Percentiles rank a stretch among this genome's conserved stretches.
These are phyloP conservation scores for Parotocinclus haroldoi DNA, from an alignment of 2,797 vertebrate species.

Conservation along the genomic window DNA sequence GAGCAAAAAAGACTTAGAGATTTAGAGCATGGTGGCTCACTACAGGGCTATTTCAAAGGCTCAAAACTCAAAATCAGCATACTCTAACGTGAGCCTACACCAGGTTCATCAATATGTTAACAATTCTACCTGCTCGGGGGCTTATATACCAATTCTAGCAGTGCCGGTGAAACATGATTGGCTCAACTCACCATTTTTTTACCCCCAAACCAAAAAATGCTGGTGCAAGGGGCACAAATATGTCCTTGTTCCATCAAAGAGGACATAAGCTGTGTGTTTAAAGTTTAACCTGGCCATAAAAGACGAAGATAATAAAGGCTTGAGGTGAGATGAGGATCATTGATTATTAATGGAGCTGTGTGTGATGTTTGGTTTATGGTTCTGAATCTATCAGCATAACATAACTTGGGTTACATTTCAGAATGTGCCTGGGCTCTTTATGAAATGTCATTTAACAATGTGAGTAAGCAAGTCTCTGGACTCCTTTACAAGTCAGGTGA, in stretches of 20 bases:
- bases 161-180: slow-evolving; percentile 59
- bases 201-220: background rate
- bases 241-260: slow-evolving; percentile 70
- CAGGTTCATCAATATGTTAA: no score
- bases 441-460: no score
- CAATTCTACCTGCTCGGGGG: slow-evolving; percentile 1
- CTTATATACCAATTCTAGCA: slow-evolving; percentile 66
- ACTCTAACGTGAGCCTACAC: no score
- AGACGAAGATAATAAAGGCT: slow-evolving; percentile 62
- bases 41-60: no score
- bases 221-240: slow-evolving; percentile 60
- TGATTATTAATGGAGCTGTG: slow-evolving; percentile 71
- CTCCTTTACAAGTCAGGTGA: no score
- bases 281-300: slow-evolving; percentile 79
- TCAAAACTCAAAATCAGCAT: no score
- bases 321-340: slow-evolving; percentile 52
- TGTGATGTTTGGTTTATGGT: slow-evolving; percentile 56
- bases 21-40: no score
- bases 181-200: slow-evolving; percentile 37
- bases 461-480: no score
- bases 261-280: slow-evolving; percentile 72
- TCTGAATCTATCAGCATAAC: slow-evolving; percentile 8
- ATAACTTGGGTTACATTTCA: no score
- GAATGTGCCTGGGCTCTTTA: no score
- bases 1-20: no score